Percentiles rank a stretch among this genome's conserved stretches.
These are phyloP conservation scores for Gymnothorax javanicus DNA, from an alignment of 2,797 vertebrate species.

Conservation along the genomic window DNA sequence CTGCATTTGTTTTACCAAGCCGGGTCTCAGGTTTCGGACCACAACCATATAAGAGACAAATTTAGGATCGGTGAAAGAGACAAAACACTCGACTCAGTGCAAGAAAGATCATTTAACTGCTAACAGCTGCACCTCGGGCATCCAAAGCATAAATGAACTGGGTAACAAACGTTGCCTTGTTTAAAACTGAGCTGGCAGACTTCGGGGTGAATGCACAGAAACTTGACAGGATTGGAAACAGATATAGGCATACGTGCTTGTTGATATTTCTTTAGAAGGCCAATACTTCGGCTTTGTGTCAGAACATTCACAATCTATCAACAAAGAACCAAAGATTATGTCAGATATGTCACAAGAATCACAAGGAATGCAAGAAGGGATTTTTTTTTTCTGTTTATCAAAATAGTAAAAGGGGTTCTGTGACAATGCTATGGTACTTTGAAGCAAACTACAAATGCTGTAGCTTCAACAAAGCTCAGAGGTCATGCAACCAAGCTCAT, in stretches of 20 bases:
- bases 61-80: constrained; percentile 11
- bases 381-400: neutral
- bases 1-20: constrained; percentile 20
- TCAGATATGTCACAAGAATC: neutral
- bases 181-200: constrained; percentile 6
- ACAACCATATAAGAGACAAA: constrained; percentile 8
- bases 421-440: neutral
- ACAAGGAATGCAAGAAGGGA: neutral
- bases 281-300: neutral
- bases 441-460: neutral
- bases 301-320: neutral
- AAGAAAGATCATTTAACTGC: constrained; percentile 6
- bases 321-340: neutral
- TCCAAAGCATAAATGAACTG: neutral
- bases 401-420: neutral
- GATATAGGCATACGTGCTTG: neutral
- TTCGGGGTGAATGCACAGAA: neutral
- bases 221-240: constrained; percentile 1
- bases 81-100: neutral
- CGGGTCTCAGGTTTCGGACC: neutral
- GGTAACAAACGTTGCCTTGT: constrained; percentile 11
- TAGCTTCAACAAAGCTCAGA: neutral
- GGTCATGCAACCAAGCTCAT: neutral
- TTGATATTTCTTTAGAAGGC: neutral
- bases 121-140: neutral